Conservation (phyloP, 2,888 invertebrate species). For the Liopterus haemorrhoidalis region DNA sequence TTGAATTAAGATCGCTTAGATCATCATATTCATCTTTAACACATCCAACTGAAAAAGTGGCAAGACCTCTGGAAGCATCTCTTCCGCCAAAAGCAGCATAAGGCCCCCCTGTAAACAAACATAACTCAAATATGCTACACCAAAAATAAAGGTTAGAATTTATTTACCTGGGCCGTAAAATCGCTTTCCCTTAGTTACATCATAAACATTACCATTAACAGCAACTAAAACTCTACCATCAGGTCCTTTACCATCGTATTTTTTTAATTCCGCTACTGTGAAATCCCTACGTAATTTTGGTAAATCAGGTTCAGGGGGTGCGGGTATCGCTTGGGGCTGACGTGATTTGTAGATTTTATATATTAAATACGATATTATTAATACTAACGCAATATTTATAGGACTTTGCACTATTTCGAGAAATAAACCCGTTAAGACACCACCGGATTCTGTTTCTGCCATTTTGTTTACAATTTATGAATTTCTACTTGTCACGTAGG, state of each 20-base stretch:
- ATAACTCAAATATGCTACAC: not conserved
- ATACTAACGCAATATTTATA: constrained; percentile 62
- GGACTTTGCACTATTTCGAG: constrained; percentile 64
- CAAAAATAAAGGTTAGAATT: constrained; percentile 12
- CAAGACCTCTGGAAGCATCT: constrained; percentile 91
- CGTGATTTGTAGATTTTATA: constrained; percentile 67
- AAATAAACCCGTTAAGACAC: constrained; percentile 46
- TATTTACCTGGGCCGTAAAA: constrained; percentile 89
- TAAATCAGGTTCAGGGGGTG: constrained; percentile 54
- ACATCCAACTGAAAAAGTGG: constrained; percentile 81
- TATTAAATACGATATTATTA: constrained; percentile 62
- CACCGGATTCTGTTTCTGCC: constrained; percentile 38
- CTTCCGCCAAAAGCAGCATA: constrained; percentile 92
- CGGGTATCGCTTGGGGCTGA: constrained; percentile 42
- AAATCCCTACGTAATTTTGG: constrained; percentile 86
- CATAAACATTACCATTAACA: constrained; percentile 92
- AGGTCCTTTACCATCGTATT: constrained; percentile 78
- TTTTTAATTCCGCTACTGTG: constrained; percentile 77
- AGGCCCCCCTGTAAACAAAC: constrained; percentile 66
- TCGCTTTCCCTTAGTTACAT: constrained; percentile 82
- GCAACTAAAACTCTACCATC: constrained; percentile 88
- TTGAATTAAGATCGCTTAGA: constrained; percentile 83
- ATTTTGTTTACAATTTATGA: constrained; percentile 39
- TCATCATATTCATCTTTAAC: constrained; percentile 88
- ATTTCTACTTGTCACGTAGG: too few species aligned